A percentile compares a stretch with the other conserved stretches of the same genome.
Evolutionary conservation across 2,113 vertebrate genomes (phyloP).

Genomic region (Phrynocephalus versicolor): DNA sequence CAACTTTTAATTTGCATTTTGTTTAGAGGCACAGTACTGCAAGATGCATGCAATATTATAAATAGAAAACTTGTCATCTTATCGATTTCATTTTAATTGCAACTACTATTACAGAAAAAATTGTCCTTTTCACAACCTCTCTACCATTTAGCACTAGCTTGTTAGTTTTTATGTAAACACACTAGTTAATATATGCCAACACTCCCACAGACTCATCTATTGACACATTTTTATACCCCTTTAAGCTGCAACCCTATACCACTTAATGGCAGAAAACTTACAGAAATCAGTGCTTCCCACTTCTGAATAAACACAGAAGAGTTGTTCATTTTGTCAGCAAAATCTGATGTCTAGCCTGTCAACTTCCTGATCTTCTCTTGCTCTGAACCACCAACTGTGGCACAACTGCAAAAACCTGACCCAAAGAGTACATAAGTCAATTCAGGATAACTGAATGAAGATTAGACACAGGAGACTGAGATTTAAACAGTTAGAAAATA

Average conservation of each 20-base stretch:
- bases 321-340: background rate
- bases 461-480: background rate
- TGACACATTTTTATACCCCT: too few species aligned
- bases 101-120: too few species aligned
- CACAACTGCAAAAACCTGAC: background rate
- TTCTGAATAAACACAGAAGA: background rate
- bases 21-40: background rate
- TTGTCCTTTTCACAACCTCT: too few species aligned
- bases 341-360: background rate
- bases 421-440: background rate
- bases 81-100: too few species aligned
- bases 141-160: background rate
- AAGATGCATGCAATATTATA: background rate
- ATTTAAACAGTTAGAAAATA: background rate
- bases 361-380: background rate
- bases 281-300: too few species aligned
- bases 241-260: background rate
- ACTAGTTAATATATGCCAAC: background rate
- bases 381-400: background rate
- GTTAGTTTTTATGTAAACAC: background rate
- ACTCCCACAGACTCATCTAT: background rate
- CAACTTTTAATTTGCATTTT: background rate
- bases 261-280: background rate
- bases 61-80: background rate
- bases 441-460: background rate